Base-by-base conservation (phyloP, 2,888 invertebrate genomes). In the Polyommatus icarus region DNA sequence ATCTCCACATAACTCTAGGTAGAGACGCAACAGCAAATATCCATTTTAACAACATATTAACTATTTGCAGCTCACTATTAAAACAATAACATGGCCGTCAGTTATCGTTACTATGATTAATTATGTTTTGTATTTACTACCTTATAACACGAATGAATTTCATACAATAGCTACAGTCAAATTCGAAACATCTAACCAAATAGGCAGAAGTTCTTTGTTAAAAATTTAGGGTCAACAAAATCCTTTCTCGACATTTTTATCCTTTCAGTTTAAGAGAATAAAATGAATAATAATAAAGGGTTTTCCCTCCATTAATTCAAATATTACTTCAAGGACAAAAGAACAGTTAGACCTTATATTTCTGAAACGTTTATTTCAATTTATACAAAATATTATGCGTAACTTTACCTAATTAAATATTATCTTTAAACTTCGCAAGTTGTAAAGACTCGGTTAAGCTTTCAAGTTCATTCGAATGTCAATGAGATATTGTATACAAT, bases 281-380 rank as follows among this genome's bases (percentile, higher is more conserved):
- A n/a, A 32, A 36, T 71, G 71, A 71, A 71, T 32, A 67, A 20
- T 67, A 71, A 71, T 32, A 36, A 72, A 72, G n/a, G 20, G 40
- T 12, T 40, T 40, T n/a, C 36, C 72, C 40, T n/a, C 40, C n/a
- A 40, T 72, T 72, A n/a, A 40, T 72, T 72, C 72, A 72, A 36
- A 72, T 72, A 72, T 72, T 20, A 40, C 36, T 71, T 32, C 20
- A 72, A 72, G 36, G 40, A 72, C 40, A 72, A 72, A 72, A 72
- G 40, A 72, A 40, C 36, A 40, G 40, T 36, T 72, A 8, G 72
- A 40, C 36, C n/a, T 72, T 40, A 72, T 72, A 72, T 40, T 72
- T 40, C 18, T 72, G 61, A 40, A 40, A 3, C 18, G 40, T 72
- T 72, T 72, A 40, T 72, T 72, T 40, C 36, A 72, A 40, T 72